Evolutionary conservation across 2,113 vertebrate genomes (phyloP).

Genomic region (Anas platyrhynchos): DNA sequence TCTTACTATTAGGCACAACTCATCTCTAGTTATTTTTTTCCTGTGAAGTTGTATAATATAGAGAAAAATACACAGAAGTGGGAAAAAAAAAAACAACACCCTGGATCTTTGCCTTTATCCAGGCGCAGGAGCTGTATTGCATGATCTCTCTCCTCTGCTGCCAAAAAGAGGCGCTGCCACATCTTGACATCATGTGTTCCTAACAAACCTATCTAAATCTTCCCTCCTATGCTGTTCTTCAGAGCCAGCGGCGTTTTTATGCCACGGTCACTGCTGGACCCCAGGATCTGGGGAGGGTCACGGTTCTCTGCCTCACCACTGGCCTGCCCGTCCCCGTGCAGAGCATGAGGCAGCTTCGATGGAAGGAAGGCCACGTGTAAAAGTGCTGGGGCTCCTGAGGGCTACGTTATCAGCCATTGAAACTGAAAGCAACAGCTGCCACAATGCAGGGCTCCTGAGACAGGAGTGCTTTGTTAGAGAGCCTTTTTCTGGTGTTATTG

Average conservation of each 20-base stretch:
- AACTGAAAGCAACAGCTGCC: constrained; percentile 33
- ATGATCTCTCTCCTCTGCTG: neutral
- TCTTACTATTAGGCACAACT: neutral
- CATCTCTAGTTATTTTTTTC: neutral
- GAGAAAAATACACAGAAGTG: neutral
- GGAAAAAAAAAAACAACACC: no score
- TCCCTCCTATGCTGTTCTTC: neutral
- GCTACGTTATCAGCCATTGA: neutral
- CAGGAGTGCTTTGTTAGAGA: rapidly evolving
- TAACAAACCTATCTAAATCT: neutral
- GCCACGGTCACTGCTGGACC: rapidly evolving
- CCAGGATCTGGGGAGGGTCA: neutral
- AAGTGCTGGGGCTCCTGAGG: neutral
- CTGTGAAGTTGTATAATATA: neutral
- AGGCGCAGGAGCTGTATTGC: neutral
- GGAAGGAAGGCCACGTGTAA: neutral
- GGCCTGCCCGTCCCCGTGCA: neutral
- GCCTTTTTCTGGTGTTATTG: neutral
- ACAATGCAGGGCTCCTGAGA: neutral
- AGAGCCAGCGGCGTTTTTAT: rapidly evolving
- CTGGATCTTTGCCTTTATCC: neutral
- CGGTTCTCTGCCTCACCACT: rapidly evolving
- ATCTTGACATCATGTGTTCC: neutral
- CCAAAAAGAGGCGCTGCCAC: neutral
- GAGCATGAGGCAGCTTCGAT: neutral